Base-by-base conservation (phyloP, 2,113 vertebrate species). In the Syngnathus typhle region DNA sequence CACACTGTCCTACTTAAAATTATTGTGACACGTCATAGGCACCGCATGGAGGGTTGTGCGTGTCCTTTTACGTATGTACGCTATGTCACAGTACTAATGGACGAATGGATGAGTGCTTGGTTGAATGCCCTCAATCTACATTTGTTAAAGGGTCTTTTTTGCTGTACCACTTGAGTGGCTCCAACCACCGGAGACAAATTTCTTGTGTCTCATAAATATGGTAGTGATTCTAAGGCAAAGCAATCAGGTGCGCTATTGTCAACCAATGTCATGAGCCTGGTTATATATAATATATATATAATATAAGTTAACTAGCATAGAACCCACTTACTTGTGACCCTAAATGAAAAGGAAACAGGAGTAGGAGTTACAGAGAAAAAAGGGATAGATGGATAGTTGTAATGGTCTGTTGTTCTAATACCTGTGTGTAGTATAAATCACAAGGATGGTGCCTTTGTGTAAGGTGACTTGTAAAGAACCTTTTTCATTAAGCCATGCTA, bases 401-500 rank as follows among this genome's bases (percentile, higher is more conserved):
- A 18, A 47, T 18, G 46, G 46, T 8, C 49, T 21, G 49, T 10
- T 9, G 7, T 52, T 8, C 19, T 52, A 4, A 52, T n/a, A 21
- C 44, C 16, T 21, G 2, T n/a, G 10, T 52, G 6, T 46, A 46
- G 13, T 46, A 46, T 46, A 13, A 5, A 46, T 13, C 44, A 5
- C 44, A 46, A 13, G 4, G 13, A 47, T 47, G 5, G 16, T 47
- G 44, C 15, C 27, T 21, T 21, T 21, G 19, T 21, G 19, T 52
- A 19, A 52, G 52, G 21, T 55, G 49, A 51, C 19, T 51, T 51
- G 54, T 27, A 58, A 58, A 58, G 5, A 21, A 52, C 23, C 13
- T 49, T 36, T 73, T n/a, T 69, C 52, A 72, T 83, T 69, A 68
- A 60, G 38, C 55, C 9, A 74, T 84, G 74, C 76, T 74, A 1